Conservation (phyloP, 2,888 invertebrate species). For the Apamea sordens region DNA sequence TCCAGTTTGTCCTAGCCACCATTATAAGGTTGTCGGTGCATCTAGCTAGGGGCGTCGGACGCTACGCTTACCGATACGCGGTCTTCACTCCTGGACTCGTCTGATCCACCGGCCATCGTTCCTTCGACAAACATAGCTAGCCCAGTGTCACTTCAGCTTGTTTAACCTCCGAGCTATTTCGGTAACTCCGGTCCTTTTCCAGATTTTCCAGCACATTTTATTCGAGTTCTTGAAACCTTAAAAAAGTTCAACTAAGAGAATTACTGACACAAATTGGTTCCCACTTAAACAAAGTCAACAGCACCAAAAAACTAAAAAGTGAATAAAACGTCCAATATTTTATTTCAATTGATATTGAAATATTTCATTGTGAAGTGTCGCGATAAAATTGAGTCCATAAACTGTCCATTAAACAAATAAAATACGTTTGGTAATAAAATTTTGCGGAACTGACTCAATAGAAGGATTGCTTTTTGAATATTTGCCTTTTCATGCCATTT, state of each 20-base stretch:
- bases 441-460: constrained; percentile 36
- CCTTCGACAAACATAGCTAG: no score
- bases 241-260: not conserved
- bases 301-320: constrained; percentile 24
- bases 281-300: constrained; percentile 25
- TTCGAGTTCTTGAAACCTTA: not conserved
- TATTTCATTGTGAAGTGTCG: constrained; percentile 55
- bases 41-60: no score
- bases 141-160: no score
- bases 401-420: constrained; percentile 60
- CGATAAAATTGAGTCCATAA: constrained; percentile 49
- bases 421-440: constrained; percentile 55
- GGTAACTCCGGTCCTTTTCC: not conserved
- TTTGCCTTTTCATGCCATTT: constrained; percentile 18
- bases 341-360: constrained; percentile 55
- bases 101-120: not conserved
- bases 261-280: constrained; percentile 9
- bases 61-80: no score
- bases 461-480: constrained; percentile 32
- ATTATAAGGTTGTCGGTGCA: not conserved
- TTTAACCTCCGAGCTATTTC: no score
- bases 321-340: constrained; percentile 37
- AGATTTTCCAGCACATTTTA: no score
- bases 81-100: not conserved
- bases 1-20: no score